Evolutionary conservation across 2,113 vertebrate species (phyloP), one percentile per base, ranked within the genome.

Genomic region (Chaetodon trifascialis): DNA sequence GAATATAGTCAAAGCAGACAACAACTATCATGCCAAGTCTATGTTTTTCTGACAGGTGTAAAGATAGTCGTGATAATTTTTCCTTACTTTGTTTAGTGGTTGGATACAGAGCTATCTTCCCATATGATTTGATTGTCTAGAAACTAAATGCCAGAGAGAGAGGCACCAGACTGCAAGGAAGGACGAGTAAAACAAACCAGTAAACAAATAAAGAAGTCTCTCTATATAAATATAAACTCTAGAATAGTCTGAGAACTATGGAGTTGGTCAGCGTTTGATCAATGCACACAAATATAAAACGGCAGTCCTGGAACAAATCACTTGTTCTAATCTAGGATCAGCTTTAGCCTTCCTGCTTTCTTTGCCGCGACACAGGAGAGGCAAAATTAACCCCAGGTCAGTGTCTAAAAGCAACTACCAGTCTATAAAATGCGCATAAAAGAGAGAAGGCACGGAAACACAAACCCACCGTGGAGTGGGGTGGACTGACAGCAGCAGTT

Each of bases 171-270:
- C 89, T 88, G 83, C 82, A 91, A 92, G 75, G 90, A 80, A 75
- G 69, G 79, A 84, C 76, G 34, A 72, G 64, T 82, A 60, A 88
- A 89, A 85, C 55, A 80, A 89, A 92, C 47, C 65, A 14, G 87
- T 92, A 93, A 89, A 94, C 83, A 94, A 94, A 94, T 86, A 88
- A 89, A 84, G 52, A 86, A 82, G 76, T 90, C 84, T 91, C 71
- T 90, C 82, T 88, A 91, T 94, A 94, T 11, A 95, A 94, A 94
- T 95, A 94, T 95, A 93, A 93, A 94, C 88, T 93, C 84, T 92
- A 91, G 71, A 86, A 76, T 88, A 21, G 85, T 93, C 90, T 79
- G 76, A 72, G 78, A 73, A 79, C 73, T 86, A 83, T 74, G 69
- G 76, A 85, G 69, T 91, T 82, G 80, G 86, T 84, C 85, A 82